phyloP scores from a whole-genome alignment of 30 jellyfish, hydroid and myxozoan genomes.

The Turritopsis dohrnii region DNA sequence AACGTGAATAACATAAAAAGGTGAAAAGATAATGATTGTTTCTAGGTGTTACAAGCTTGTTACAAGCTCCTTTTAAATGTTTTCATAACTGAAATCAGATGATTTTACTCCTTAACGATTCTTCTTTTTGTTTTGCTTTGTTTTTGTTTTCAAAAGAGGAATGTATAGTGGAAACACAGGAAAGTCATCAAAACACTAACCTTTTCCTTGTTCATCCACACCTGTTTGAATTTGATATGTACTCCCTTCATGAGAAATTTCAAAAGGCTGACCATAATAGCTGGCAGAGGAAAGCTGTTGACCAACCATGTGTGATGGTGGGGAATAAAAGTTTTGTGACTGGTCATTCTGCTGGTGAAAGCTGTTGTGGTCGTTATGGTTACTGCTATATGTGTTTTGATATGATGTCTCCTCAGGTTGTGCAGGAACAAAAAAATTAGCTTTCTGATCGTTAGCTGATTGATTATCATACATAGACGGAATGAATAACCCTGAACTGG shows the following conservation, averaged over 20 bases:
- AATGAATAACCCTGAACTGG: neutral
- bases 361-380: neutral
- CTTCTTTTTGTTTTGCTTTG: too few relatives aligned
- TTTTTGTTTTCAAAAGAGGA: too few relatives aligned
- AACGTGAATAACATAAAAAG: too few relatives aligned
- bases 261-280: neutral
- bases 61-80: too few relatives aligned
- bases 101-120: too few relatives aligned
- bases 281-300: slow-evolving; percentile 8
- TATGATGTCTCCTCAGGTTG: neutral
- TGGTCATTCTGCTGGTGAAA: neutral
- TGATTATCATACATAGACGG: slow-evolving; percentile 5
- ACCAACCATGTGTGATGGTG: neutral
- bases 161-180: too few relatives aligned
- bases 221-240: slow-evolving; percentile 10
- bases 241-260: neutral
- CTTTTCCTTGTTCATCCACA: slow-evolving; percentile 17
- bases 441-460: neutral
- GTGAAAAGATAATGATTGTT: too few relatives aligned
- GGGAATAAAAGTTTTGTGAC: neutral
- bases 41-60: too few relatives aligned
- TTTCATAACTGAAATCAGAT: too few relatives aligned
- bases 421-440: slow-evolving; percentile 9
- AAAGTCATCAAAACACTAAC: neutral
- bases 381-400: neutral